Conservation (phyloP, 2,888 invertebrate species). For the Osedax fenrisi region DNA sequence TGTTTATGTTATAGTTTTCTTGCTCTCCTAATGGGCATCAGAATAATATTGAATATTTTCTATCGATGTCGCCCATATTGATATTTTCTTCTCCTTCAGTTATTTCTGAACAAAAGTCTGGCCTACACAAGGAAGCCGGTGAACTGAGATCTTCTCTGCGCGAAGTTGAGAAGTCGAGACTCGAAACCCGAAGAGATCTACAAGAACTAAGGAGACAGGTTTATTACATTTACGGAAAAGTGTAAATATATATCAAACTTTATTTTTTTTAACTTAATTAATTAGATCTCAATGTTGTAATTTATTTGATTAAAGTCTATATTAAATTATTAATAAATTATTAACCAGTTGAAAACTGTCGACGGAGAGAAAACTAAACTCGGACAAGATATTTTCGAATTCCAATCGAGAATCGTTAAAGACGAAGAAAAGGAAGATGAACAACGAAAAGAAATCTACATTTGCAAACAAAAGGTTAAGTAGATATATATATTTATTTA, state of each 20-base stretch:
- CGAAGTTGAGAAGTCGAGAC: constrained; percentile 63
- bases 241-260: not conserved
- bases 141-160: constrained; percentile 62
- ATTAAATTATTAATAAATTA: not conserved
- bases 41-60: no score
- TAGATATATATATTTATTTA: not conserved
- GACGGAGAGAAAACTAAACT: constrained; percentile 50
- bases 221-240: not conserved
- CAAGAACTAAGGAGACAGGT: constrained; percentile 51
- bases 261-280: no score
- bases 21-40: no score
- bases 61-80: no score
- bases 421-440: constrained; percentile 52
- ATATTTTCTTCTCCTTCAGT: no score
- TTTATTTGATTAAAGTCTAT: no score
- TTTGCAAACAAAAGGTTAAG: constrained; percentile 51
- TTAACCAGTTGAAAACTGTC: constrained; percentile 47
- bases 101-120: constrained; percentile 59
- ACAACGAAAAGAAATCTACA: constrained; percentile 47
- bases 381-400: constrained; percentile 49
- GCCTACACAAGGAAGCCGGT: constrained; percentile 64
- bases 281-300: no score
- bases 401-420: constrained; percentile 46
- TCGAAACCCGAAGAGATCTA: constrained; percentile 64
- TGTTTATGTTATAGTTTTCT: no score